Base-by-base conservation (phyloP, 1,140 invertebrate genomes). In the Achatina immaculata region DNA sequence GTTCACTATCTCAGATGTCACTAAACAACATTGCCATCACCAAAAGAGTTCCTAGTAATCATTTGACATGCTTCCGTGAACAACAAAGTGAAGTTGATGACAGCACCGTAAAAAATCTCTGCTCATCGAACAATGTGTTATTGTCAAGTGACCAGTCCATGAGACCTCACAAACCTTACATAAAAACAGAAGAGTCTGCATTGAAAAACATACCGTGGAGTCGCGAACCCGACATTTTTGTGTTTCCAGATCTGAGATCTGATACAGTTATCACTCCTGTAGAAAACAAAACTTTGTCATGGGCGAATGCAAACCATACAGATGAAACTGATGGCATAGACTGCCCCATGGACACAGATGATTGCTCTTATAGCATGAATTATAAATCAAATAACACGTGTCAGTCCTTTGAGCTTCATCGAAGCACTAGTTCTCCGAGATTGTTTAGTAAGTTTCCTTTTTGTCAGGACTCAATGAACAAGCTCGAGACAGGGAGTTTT, bases 321-420 rank as follows among this genome's bases (percentile, higher is more conserved):
- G 68, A 71, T 71, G 68, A 71, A 38, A 19, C 42, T 28, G 68
- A 71, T 42, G 68, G 68, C 36, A 40, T 45, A 9, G 68, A 71
- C 42, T 40, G 38, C 21, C 68, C 68, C 2, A 71, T 71, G 68
- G 68, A 71, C 1, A 71, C n/a, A 24, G 68, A 71, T 3, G n/a
- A 31, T 1, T 71, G 36, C 21, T 42, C 38, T 1, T 28, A 40
- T 42, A 1, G 38, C 38, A n/a, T 36, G 16, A 42, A 42, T 38
- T 9, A 69, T 31, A 38, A 36, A 31, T 3, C 66, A 42, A 24
- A 36, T 36, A 31, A 4, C 19, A 69, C 51, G n/a, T 9, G 19
- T 19, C 43, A 19, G 7, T 45, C 7, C 7, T 45, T 9, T 9
- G 19, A 19, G 19, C 19, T 62, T n/a, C n/a, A 31, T 31, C 4